phyloP scores from a whole-genome alignment of 1,140 invertebrate genomes.

The Solenopsis invicta region DNA sequence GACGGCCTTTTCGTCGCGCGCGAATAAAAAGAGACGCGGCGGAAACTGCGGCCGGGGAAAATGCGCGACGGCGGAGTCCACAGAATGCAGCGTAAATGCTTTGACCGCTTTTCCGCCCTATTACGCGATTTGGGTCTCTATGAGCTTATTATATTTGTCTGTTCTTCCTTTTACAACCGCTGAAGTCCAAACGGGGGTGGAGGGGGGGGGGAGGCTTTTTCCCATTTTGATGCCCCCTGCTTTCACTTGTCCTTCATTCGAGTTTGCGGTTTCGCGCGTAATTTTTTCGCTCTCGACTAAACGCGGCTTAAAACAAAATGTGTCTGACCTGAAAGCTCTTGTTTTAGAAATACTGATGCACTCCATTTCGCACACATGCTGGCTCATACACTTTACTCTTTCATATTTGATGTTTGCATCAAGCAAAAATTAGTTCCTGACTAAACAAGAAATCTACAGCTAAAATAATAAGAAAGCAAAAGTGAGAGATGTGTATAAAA shows the following conservation, averaged over 20 bases:
- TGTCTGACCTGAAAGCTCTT: not conserved
- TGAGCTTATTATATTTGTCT: not conserved
- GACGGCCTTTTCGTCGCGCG: not conserved
- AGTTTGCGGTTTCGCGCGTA: not conserved
- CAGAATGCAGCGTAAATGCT: slow-evolving; percentile 21
- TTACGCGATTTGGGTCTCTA: slow-evolving; percentile 29
- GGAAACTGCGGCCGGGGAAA: not conserved
- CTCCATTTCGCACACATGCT: too few species aligned
- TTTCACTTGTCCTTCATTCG: not conserved
- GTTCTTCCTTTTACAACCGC: not conserved
- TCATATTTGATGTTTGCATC: not conserved
- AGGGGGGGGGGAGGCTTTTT: not conserved
- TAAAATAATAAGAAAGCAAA: not conserved
- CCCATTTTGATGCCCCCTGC: too few species aligned
- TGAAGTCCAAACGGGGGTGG: not conserved
- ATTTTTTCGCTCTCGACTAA: not conserved
- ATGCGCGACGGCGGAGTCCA: not conserved
- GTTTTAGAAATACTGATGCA: not conserved
- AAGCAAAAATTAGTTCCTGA: not conserved
- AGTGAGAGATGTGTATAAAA: not conserved
- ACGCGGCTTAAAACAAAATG: not conserved
- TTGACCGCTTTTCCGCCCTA: slow-evolving; percentile 19
- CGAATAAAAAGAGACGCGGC: not conserved
- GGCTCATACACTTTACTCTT: not conserved
- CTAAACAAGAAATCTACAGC: not conserved